phyloP scores from a whole-genome alignment of 2,888 invertebrate genomes.

The Apamea sordens region DNA sequence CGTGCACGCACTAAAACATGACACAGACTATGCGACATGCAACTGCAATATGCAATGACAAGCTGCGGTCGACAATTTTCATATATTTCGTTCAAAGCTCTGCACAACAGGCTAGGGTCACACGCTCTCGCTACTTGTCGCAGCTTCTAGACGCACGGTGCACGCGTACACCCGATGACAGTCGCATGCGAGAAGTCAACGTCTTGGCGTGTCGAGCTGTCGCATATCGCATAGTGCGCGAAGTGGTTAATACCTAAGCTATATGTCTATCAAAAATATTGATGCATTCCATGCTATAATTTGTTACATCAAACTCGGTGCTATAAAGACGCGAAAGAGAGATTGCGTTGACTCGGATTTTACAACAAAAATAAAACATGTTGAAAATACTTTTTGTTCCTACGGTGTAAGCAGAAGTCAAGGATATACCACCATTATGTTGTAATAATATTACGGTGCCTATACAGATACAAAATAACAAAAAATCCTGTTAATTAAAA shows the following conservation, averaged over 20 bases:
- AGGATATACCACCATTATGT: background rate
- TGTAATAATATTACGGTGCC: too few relatives aligned
- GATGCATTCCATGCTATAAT: background rate
- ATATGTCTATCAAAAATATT: background rate
- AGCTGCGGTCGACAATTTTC: background rate
- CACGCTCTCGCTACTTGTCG: background rate
- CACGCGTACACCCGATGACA: background rate
- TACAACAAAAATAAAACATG: background rate
- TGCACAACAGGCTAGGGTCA: background rate
- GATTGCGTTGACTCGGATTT: constrained; percentile 1
- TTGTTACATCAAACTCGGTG: constrained; percentile 8
- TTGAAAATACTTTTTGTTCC: constrained; percentile 1
- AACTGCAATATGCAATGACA: background rate
- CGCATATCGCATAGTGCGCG: background rate
- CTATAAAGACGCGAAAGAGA: background rate
- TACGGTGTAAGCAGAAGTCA: constrained; percentile 3
- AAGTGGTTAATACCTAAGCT: background rate
- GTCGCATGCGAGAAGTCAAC: background rate
- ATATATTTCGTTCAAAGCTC: background rate
- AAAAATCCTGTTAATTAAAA: background rate
- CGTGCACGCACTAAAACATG: background rate
- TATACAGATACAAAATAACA: background rate
- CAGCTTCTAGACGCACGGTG: too few relatives aligned
- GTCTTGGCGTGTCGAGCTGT: background rate
- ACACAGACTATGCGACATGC: background rate